Percentiles rank a stretch among this genome's conserved stretches.
Evolutionary conservation across 2,797 vertebrate genomes (phyloP).

Genomic region (Coregonus ussuriensis): DNA sequence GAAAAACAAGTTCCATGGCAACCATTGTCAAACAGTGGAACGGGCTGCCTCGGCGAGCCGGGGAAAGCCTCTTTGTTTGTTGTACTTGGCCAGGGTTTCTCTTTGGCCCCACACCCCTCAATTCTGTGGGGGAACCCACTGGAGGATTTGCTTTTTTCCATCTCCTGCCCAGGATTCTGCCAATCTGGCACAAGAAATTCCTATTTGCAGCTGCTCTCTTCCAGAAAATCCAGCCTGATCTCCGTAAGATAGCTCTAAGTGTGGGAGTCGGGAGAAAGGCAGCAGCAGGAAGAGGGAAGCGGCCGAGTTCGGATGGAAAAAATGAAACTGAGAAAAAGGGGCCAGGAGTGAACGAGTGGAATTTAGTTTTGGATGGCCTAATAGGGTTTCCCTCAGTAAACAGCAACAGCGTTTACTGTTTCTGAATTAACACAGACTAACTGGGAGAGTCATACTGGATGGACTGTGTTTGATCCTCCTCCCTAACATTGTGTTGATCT

Average conservation of each 20-base stretch:
- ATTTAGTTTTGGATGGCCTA: conserved; percentile 75
- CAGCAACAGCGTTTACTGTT: conserved; percentile 74
- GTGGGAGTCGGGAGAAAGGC: conserved; percentile 50
- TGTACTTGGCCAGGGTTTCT: conserved; percentile 82
- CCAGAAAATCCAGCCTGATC: conserved; percentile 77
- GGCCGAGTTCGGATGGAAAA: conserved; percentile 76
- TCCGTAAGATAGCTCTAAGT: conserved; percentile 80
- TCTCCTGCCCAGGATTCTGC: conserved; percentile 68
- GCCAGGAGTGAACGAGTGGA: conserved; percentile 61
- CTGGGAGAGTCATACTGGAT: conserved; percentile 41
- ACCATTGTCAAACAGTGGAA: conserved; percentile 87
- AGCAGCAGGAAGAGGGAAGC: conserved; percentile 69
- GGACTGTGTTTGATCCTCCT: conserved; percentile 53
- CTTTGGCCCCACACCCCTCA: conserved; percentile 76
- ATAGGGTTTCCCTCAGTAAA: conserved; percentile 87
- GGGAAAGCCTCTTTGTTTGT: conserved; percentile 94
- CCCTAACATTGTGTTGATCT: conserved; percentile 36
- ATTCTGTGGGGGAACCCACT: conserved; percentile 79
- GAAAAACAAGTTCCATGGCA: conserved; percentile 91
- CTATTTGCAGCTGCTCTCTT: conserved; percentile 81
- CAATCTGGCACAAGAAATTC: conserved; percentile 80
- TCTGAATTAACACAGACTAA: conserved; percentile 66
- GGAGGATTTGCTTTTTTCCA: conserved; percentile 81
- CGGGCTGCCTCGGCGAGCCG: conserved; percentile 81
- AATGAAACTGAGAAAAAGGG: conserved; percentile 71